These are phyloP conservation scores for Limnodromus scolopaceus DNA, from an alignment of 2,797 vertebrate species.

Conservation along the genomic window DNA sequence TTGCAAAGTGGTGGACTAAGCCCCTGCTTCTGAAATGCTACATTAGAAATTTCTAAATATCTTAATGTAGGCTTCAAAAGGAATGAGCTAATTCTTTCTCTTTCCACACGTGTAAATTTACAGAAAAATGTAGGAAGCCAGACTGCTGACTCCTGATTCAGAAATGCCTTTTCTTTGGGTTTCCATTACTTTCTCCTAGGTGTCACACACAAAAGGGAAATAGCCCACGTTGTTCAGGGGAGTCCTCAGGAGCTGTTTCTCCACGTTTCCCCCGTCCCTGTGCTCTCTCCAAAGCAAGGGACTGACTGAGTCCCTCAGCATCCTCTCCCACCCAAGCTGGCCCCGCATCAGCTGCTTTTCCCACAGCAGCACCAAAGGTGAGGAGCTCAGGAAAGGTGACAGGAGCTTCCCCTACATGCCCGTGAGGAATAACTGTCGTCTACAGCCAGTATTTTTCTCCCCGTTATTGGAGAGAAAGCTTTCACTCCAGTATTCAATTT, in stretches of 20 bases:
- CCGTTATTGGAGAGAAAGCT: neutral
- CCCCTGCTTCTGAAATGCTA: neutral
- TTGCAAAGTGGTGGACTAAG: rapidly evolving
- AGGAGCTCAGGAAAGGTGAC: neutral
- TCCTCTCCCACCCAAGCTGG: neutral
- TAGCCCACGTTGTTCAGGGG: neutral
- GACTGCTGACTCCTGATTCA: too few species aligned
- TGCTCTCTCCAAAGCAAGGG: neutral
- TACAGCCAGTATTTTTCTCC: neutral
- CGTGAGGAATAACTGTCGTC: neutral
- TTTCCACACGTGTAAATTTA: neutral
- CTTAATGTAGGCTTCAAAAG: neutral
- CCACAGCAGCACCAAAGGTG: neutral
- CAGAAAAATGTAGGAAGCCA: neutral
- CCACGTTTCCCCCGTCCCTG: neutral
- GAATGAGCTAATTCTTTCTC: neutral
- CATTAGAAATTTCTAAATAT: neutral
- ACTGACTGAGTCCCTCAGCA: neutral
- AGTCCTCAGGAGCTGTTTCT: neutral
- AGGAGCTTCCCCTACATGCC: neutral
- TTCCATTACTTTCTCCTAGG: neutral
- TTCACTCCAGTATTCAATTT: neutral
- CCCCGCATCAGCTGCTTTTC: rapidly evolving
- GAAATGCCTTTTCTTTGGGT: neutral
- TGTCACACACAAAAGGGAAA: neutral